These are phyloP conservation scores for Sphaerodactylus townsendi DNA, from an alignment of 2,113 vertebrate species.

Conservation along the genomic window DNA sequence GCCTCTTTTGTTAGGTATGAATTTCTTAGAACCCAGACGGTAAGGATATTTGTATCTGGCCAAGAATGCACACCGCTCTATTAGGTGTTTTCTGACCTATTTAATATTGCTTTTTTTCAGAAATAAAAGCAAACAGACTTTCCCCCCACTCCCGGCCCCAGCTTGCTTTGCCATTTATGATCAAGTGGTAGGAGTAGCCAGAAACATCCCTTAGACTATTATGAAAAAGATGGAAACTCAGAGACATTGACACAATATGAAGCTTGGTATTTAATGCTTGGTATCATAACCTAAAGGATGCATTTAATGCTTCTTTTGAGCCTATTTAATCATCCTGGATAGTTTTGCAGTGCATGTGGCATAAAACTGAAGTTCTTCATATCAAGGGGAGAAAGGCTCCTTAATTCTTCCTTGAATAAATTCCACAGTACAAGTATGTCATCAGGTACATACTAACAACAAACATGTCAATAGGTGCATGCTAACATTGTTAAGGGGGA, in stretches of 20 bases:
- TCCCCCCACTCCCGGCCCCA: too few relatives aligned
- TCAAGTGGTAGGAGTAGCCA: constrained; percentile 14
- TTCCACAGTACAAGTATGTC: neutral
- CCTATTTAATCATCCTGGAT: constrained; percentile 45
- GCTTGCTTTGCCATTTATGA: constrained; percentile 11
- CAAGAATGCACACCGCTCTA: constrained; percentile 8
- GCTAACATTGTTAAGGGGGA: too few relatives aligned
- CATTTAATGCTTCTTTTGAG: constrained; percentile 30
- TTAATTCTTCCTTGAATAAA: constrained; percentile 23
- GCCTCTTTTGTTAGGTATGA: constrained; percentile 55
- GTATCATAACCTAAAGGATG: constrained; percentile 20
- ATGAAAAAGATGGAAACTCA: neutral
- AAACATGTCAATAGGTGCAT: neutral
- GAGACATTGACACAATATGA: constrained; percentile 19
- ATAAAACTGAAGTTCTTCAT: constrained; percentile 33
- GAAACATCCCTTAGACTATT: neutral
- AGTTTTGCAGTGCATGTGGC: constrained; percentile 39
- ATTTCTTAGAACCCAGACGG: constrained; percentile 51
- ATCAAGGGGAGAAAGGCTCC: neutral
- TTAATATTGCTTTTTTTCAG: neutral
- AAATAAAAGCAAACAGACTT: neutral
- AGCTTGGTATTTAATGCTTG: constrained; percentile 27
- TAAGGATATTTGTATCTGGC: constrained; percentile 42
- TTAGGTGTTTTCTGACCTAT: neutral
- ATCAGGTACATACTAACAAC: neutral